Evolutionary conservation across 1,140 invertebrate genomes (phyloP).

Genomic region (Ceratina calcarata): DNA sequence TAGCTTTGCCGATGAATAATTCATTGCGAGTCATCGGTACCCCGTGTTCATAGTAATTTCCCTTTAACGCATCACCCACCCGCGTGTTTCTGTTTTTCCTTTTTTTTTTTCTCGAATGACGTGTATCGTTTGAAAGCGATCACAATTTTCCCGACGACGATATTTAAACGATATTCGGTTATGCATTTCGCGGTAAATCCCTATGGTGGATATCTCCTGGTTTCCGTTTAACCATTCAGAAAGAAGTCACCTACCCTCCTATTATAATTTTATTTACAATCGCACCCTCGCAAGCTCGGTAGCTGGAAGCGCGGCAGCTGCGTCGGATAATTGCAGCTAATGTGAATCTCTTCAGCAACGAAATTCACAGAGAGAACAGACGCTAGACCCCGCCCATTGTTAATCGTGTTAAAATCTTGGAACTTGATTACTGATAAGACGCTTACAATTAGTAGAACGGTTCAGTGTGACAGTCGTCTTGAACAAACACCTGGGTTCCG

Average conservation of each 20-base stretch:
- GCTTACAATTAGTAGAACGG: neutral
- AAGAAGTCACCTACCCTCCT: neutral
- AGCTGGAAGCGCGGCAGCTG: constrained; percentile 47
- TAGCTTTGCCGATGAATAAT: constrained; percentile 52
- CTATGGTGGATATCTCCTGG: too few species aligned
- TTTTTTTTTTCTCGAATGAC: constrained; percentile 23
- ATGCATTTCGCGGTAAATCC: too few species aligned
- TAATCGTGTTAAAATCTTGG: constrained; percentile 6
- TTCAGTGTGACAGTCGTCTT: too few species aligned
- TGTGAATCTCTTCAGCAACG: constrained; percentile 8
- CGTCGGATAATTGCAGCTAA: constrained; percentile 35
- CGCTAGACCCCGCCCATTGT: neutral
- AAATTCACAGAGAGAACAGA: constrained; percentile 22
- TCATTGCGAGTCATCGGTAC: constrained; percentile 11
- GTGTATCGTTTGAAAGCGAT: neutral
- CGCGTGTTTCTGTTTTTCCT: constrained; percentile 35
- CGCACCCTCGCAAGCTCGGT: neutral
- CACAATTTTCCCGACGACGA: constrained; percentile 9
- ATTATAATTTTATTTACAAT: neutral
- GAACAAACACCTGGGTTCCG: neutral
- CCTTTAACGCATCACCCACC: constrained; percentile 26
- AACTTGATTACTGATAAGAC: constrained; percentile 3
- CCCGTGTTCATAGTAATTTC: constrained; percentile 52
- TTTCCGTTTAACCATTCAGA: too few species aligned
- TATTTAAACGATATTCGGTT: neutral